Base-by-base conservation (phyloP, 2,113 vertebrate species). In the Cavia porcellus region DNA sequence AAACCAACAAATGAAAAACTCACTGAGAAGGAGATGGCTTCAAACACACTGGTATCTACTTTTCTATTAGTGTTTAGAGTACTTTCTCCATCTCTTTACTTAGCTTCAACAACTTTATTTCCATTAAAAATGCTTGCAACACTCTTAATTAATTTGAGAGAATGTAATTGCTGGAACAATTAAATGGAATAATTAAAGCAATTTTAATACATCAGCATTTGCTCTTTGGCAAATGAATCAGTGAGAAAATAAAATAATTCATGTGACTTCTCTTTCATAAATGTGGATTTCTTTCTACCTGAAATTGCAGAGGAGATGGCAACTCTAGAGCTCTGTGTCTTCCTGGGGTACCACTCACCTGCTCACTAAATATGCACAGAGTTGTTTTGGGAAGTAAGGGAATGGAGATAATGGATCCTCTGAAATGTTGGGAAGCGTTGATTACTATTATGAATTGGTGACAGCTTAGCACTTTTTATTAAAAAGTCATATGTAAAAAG, bases 141-240 rank as follows among this genome's bases (percentile, higher is more conserved):
- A n/a, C 30, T 92, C 74, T 88, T 59, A 74, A 95, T 96, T 94
- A 94, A 94, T 77, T 90, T 83, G 47, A 68, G 81, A 94, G 64
- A 96, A 96, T 10, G 9, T 95, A 89, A 93, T 91, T 93, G 62
- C 92, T 95, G 57, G 42, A 89, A 96, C 1, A 95, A 94, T 86
- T 81, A 17, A 88, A 6, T 64, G 24, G 55, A 85, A 85, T 88
- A 90, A 96, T 97, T 87, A 96, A 82, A 77, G 45, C 38, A 62
- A 83, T 94, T 92, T 95, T 79, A 96, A 86, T 90, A 66, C 20
- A 80, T 92, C 70, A 88, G 35, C 47, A 64, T 92, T 96, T 95
- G 52, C 47, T 94, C 25, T 86, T 95, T 90, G 68, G 55, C 32
- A 95, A 89, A 92, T 24, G n/a, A 93, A 87, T 82, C 7, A 14